Conservation (phyloP, 2,797 vertebrate genomes). For the Myotis myotis region DNA sequence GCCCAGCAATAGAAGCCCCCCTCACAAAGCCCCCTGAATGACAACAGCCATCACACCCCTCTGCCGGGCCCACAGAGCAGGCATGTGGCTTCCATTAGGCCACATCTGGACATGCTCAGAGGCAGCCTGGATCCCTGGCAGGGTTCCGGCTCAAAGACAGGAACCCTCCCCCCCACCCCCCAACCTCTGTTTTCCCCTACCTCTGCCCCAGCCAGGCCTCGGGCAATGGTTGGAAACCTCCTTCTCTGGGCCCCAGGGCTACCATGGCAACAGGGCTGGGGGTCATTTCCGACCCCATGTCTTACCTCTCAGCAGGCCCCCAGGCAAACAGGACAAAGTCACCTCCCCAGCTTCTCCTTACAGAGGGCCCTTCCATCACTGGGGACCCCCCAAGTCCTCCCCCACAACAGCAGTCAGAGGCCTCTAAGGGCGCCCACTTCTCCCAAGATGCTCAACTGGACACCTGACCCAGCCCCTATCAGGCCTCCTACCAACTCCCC, state of each 20-base stretch:
- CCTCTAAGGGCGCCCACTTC: background rate
- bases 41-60: background rate
- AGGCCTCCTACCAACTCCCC: background rate
- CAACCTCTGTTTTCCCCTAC: background rate
- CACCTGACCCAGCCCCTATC: background rate
- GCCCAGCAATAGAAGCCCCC: background rate
- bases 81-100: slow-evolving; percentile 78
- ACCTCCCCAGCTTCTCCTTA: background rate
- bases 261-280: slow-evolving; percentile 17
- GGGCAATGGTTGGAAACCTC: background rate
- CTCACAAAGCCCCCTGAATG: background rate
- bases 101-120: slow-evolving; percentile 76
- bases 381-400: no score
- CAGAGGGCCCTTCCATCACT: background rate
- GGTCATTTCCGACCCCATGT: background rate
- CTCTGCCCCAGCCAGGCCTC: background rate
- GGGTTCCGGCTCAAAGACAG: background rate
- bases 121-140: slow-evolving; percentile 53
- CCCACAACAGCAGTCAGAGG: background rate
- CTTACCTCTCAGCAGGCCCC: background rate
- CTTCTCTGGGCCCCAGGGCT: slow-evolving; percentile 33
- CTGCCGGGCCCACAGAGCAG: background rate
- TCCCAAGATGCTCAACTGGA: background rate
- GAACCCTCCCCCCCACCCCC: background rate
- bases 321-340: background rate